These are phyloP conservation scores for Melanostoma scalare DNA, from an alignment of 2,888 invertebrate species.

Conservation along the genomic window DNA sequence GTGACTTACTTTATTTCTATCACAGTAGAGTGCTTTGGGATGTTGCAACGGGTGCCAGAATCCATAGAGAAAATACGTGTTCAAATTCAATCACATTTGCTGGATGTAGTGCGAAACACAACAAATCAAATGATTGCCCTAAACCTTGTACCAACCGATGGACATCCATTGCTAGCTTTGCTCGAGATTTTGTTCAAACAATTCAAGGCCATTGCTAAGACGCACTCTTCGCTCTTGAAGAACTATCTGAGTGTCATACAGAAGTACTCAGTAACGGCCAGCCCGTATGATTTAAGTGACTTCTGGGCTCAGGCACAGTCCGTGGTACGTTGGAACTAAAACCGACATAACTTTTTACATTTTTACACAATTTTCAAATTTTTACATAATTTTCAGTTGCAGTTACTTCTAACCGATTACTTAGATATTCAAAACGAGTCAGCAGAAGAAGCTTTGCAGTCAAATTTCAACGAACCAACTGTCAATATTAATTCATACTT, in stretches of 20 bases:
- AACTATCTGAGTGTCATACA: constrained; percentile 86
- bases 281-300: constrained; percentile 87
- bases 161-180: constrained; percentile 84
- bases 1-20: constrained; percentile 89
- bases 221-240: constrained; percentile 88
- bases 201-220: constrained; percentile 90
- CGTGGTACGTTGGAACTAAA: constrained; percentile 85
- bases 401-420: constrained; percentile 92
- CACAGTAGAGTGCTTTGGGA: constrained; percentile 92
- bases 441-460: constrained; percentile 84
- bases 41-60: constrained; percentile 91
- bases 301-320: constrained; percentile 96
- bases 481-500: constrained; percentile 83
- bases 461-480: constrained; percentile 80
- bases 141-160: constrained; percentile 79
- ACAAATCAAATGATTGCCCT: constrained; percentile 88
- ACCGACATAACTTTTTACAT: neutral
- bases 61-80: constrained; percentile 92
- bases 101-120: constrained; percentile 90
- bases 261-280: constrained; percentile 83
- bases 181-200: constrained; percentile 90
- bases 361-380: neutral
- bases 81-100: constrained; percentile 91
- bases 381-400: constrained; percentile 85
- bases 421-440: constrained; percentile 91